Evolutionary conservation across 2,797 vertebrate genomes (phyloP).

Genomic region (Aselliscus stoliczkanus): DNA sequence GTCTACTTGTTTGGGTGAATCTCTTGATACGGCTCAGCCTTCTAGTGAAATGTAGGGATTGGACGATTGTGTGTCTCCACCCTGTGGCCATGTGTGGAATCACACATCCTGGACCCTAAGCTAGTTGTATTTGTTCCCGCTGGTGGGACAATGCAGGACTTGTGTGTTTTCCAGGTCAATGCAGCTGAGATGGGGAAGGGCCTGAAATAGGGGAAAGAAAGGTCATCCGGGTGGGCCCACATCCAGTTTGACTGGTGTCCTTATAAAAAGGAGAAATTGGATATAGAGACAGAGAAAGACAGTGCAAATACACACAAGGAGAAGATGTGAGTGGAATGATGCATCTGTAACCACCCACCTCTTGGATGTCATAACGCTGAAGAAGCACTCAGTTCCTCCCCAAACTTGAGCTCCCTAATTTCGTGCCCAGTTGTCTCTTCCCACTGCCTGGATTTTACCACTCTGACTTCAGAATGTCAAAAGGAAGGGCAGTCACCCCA

Average conservation of each 20-base stretch:
- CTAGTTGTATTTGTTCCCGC: accelerated
- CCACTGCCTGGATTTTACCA: background rate
- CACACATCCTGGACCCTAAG: background rate
- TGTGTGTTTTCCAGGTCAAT: background rate
- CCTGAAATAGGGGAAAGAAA: background rate
- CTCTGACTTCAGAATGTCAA: background rate
- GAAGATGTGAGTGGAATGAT: too few species aligned
- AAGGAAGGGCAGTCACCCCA: background rate
- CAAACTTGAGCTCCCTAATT: background rate
- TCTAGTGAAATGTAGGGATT: accelerated
- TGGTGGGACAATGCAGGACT: accelerated
- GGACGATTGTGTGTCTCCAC: background rate
- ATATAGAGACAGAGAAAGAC: too few species aligned
- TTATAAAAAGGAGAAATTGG: too few species aligned
- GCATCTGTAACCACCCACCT: background rate
- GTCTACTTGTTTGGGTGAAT: too few species aligned
- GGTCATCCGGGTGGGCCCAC: too few species aligned
- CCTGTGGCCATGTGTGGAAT: background rate
- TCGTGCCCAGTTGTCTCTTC: too few species aligned
- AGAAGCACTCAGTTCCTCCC: background rate
- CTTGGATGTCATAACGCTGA: background rate
- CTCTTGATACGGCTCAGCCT: background rate
- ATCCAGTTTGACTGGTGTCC: too few species aligned
- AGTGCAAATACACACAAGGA: too few species aligned
- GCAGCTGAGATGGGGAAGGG: background rate